Percentiles rank a stretch among this genome's conserved stretches.
Conservation (phyloP, 2,797 vertebrate species). For the Streptopelia turtur region DNA sequence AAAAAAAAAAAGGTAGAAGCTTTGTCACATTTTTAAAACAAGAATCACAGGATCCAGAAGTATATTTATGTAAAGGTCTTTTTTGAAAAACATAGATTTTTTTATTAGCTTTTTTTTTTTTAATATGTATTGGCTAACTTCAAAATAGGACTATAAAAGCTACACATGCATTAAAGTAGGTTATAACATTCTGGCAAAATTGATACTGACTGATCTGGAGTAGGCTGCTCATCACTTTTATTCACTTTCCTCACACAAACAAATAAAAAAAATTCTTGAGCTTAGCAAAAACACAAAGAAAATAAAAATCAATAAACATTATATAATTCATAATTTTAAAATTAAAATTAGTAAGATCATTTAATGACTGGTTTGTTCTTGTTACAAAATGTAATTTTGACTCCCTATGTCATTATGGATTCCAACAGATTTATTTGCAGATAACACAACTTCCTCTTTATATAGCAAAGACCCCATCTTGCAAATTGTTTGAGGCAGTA, state of each 20-base stretch:
- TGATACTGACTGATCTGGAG: neutral
- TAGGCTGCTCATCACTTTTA: neutral
- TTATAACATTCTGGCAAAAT: neutral
- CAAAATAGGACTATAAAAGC: neutral
- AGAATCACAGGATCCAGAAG: neutral
- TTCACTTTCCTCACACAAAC: neutral
- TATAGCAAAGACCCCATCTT: neutral
- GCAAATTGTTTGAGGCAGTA: neutral
- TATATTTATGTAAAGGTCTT: fast-evolving
- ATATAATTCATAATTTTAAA: neutral
- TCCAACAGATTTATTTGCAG: neutral
- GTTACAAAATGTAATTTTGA: neutral
- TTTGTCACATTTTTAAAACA: neutral
- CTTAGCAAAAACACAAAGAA: neutral
- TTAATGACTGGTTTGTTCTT: neutral
- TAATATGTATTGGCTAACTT: neutral
- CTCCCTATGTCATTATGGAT: neutral
- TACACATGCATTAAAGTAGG: neutral
- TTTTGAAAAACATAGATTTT: neutral
- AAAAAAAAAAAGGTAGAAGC: neutral
- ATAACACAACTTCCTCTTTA: neutral
- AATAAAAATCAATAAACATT: neutral
- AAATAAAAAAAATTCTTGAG: neutral
- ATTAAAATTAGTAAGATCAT: neutral
- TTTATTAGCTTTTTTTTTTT: neutral